phyloP scores from a whole-genome alignment of 2,113 vertebrate species.

The Calidris pygmaea region DNA sequence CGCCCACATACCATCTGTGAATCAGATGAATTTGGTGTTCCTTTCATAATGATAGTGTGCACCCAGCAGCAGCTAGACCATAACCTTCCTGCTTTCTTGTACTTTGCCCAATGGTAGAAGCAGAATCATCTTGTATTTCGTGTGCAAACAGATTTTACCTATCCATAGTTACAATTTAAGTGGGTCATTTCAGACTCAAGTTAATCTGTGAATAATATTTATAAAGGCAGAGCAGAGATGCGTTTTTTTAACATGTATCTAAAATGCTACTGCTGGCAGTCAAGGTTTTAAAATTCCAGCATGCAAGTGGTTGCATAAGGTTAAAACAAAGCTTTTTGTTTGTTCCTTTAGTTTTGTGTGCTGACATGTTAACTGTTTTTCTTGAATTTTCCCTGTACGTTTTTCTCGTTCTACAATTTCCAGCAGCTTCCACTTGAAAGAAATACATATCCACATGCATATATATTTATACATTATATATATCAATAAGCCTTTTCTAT shows the following conservation, averaged over 20 bases:
- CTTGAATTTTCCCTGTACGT: neutral
- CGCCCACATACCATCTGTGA: neutral
- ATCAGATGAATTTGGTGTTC: neutral
- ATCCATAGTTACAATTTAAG: neutral
- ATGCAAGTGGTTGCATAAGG: neutral
- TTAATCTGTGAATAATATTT: fast-evolving
- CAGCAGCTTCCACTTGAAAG: neutral
- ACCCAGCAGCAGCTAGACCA: neutral
- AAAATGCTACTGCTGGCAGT: neutral
- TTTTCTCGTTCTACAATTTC: neutral
- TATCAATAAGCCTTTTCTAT: neutral
- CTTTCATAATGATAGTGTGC: neutral
- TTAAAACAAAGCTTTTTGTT: neutral
- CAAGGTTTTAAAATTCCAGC: neutral
- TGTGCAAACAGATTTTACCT: neutral
- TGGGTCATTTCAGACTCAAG: neutral
- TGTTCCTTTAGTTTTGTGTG: neutral
- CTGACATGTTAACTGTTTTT: neutral
- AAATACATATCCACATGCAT: neutral
- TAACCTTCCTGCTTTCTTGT: neutral
- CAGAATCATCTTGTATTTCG: neutral
- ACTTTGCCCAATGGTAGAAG: neutral
- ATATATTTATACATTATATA: neutral
- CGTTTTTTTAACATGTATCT: neutral
- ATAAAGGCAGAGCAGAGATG: neutral